These are phyloP conservation scores for Amphiprion percula DNA, from an alignment of 2,113 vertebrate genomes.

Conservation along the genomic window DNA sequence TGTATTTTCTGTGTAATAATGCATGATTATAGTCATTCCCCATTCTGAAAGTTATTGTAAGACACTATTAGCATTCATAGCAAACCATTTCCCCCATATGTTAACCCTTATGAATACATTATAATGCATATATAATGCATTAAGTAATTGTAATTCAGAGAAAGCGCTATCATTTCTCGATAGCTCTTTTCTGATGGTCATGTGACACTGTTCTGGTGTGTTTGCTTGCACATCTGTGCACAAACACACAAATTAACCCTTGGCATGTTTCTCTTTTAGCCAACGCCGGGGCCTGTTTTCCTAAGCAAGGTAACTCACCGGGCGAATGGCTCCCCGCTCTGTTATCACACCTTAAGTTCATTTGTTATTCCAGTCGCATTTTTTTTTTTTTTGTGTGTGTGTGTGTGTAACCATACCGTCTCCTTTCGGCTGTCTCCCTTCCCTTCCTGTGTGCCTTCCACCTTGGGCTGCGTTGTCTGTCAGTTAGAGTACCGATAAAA, in stretches of 20 bases:
- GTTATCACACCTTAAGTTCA: conserved; percentile 41
- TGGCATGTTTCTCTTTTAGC: conserved; percentile 85
- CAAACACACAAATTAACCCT: conserved; percentile 83
- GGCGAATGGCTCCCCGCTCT: conserved; percentile 61
- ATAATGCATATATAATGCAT: conserved; percentile 74
- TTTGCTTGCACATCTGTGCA: conserved; percentile 69
- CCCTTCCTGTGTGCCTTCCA: conserved; percentile 44
- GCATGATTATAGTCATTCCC: conserved; percentile 20
- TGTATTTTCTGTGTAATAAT: conserved; percentile 22
- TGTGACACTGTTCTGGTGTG: conserved; percentile 57
- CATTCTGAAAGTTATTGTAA: conserved; percentile 32
- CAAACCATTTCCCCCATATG: conserved; percentile 36
- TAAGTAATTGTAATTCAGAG: conserved; percentile 51
- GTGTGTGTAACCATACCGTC: conserved; percentile 34
- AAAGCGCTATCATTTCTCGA: conserved; percentile 60
- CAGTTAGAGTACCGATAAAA: conserved; percentile 61
- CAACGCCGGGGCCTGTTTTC: conserved; percentile 84
- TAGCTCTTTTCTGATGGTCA: conserved; percentile 67
- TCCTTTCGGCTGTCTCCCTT: conserved; percentile 40
- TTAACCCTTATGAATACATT: conserved; percentile 63
- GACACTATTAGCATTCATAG: conserved; percentile 46
- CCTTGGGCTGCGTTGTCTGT: conserved; percentile 57
- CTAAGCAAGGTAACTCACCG: conserved; percentile 84
- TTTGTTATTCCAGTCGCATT: conserved; percentile 50
- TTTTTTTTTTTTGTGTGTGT: conserved; percentile 37